A percentile compares a stretch with the other conserved stretches of the same genome.
Evolutionary conservation across 1,140 invertebrate species (phyloP).

Genomic region (Cherax quadricarinatus): DNA sequence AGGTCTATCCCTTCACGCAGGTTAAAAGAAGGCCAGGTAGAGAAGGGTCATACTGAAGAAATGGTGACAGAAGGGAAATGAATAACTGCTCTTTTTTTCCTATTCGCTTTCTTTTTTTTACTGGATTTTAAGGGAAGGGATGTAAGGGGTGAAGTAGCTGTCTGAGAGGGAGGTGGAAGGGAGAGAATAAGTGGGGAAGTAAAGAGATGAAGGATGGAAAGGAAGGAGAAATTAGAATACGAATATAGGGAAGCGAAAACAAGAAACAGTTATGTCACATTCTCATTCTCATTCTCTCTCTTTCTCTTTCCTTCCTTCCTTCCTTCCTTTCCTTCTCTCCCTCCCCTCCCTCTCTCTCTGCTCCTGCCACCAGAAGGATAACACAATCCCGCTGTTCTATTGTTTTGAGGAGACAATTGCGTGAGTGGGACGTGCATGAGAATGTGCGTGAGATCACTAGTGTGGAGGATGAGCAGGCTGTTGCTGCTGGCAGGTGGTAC

Average conservation of each 20-base stretch:
- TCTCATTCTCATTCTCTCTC: constrained; percentile 12
- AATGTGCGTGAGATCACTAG: background rate
- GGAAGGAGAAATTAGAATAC: background rate
- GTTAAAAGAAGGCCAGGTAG: no score
- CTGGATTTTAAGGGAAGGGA: background rate
- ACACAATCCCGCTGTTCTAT: background rate
- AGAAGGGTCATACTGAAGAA: no score
- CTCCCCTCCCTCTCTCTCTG: background rate
- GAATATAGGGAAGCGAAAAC: background rate
- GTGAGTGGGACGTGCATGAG: background rate
- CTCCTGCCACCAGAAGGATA: background rate
- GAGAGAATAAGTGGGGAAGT: background rate
- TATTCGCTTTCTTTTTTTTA: no score
- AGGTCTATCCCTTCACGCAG: no score
- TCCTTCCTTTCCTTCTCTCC: no score
- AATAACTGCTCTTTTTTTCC: no score
- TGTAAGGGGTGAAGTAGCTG: background rate
- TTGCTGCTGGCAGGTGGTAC: background rate
- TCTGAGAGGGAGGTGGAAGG: background rate
- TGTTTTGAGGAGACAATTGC: background rate
- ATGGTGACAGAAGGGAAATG: no score
- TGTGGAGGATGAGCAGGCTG: no score
- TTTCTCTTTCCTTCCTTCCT: background rate
- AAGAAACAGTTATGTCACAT: background rate
- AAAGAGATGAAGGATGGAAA: background rate